phyloP scores from a whole-genome alignment of 2,888 invertebrate species.

The Plutella xylostella region DNA sequence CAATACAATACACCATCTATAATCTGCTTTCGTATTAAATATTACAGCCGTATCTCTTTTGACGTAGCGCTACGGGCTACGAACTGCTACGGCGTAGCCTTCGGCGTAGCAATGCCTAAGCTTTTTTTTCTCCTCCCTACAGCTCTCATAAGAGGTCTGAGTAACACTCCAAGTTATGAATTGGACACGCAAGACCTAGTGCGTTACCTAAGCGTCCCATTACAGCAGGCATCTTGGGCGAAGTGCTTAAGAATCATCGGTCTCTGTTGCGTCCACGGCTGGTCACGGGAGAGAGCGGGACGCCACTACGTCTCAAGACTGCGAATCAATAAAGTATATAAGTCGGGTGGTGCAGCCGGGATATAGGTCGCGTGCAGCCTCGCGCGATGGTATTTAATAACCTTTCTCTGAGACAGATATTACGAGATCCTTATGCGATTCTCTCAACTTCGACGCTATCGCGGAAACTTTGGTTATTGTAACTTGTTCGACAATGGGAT shows the following conservation, averaged over 20 bases:
- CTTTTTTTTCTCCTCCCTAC: too few relatives aligned
- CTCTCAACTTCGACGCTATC: slow-evolving; percentile 15
- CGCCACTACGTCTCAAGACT: slow-evolving; percentile 63
- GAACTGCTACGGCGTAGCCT: neutral
- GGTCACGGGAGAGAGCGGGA: slow-evolving; percentile 39
- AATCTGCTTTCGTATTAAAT: too few relatives aligned
- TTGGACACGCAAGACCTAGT: slow-evolving; percentile 32
- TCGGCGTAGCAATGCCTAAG: neutral
- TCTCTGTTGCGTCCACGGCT: slow-evolving; percentile 22
- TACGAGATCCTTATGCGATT: slow-evolving; percentile 29
- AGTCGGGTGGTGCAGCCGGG: slow-evolving; percentile 57
- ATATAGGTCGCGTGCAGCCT: slow-evolving; percentile 67
- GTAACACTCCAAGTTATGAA: slow-evolving; percentile 25
- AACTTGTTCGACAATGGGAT: slow-evolving; percentile 18
- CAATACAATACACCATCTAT: too few relatives aligned
- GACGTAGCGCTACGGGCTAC: too few relatives aligned
- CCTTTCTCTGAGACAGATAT: slow-evolving; percentile 55
- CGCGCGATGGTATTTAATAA: slow-evolving; percentile 50
- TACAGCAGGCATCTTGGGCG: slow-evolving; percentile 50
- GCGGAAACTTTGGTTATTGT: slow-evolving; percentile 16
- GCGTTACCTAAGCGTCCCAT: slow-evolving; percentile 44
- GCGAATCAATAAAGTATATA: slow-evolving; percentile 70
- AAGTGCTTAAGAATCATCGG: slow-evolving; percentile 42
- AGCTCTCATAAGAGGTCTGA: slow-evolving; percentile 8
- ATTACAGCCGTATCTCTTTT: too few relatives aligned